Conservation (phyloP, 92 coral and sea anemone genomes). For the Epizoanthus stellaris region DNA sequence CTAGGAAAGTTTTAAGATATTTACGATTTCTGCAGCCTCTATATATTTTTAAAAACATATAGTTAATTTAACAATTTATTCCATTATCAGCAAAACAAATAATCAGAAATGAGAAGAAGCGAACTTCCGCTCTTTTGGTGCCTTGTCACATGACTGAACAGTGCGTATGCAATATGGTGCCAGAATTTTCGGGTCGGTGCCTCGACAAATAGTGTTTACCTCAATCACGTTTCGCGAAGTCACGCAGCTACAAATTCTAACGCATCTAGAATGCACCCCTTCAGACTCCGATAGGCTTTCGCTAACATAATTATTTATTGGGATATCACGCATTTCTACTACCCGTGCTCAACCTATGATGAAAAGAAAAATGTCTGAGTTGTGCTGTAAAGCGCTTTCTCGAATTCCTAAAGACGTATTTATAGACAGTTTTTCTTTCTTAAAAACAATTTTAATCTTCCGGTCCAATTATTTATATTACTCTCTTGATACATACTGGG, state of each 20-base stretch:
- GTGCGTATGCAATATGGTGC: slow-evolving; percentile 1
- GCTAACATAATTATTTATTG: too few species aligned
- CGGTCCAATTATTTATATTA: slow-evolving; percentile 13
- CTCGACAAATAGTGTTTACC: neutral
- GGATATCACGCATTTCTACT: too few species aligned
- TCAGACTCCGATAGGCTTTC: too few species aligned
- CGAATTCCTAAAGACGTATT: slow-evolving; percentile 1
- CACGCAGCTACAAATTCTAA: neutral
- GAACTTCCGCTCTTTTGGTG: neutral
- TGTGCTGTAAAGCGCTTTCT: neutral
- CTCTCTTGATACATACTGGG: neutral
- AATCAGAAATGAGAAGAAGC: neutral
- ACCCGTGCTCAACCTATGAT: neutral
- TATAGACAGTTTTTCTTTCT: slow-evolving; percentile 1
- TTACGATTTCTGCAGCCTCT: neutral
- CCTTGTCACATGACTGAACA: neutral
- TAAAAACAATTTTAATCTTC: slow-evolving; percentile 3
- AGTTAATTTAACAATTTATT: neutral
- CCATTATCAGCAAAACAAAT: neutral
- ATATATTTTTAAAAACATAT: neutral
- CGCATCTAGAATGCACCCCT: too few species aligned
- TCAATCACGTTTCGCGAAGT: neutral
- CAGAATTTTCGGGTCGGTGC: slow-evolving; percentile 10
- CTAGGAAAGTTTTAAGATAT: neutral
- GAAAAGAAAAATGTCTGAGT: neutral